Conservation (phyloP, 1,140 invertebrate genomes). For the Gonioctena quinquepunctata region DNA sequence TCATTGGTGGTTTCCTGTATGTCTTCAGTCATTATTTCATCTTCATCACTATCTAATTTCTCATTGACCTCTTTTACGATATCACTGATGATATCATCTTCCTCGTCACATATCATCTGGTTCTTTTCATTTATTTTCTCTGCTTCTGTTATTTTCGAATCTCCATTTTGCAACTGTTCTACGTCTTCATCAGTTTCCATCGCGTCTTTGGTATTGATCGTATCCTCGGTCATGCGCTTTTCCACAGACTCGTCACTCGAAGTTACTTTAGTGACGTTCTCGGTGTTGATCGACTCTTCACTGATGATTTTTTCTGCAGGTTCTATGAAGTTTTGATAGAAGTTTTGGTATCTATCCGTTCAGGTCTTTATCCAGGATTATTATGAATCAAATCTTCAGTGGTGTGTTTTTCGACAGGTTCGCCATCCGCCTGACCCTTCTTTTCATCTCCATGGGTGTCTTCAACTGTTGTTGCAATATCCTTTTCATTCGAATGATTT, state of each 20-base stretch:
- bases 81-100: background rate
- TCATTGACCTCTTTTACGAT: background rate
- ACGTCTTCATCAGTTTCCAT: background rate
- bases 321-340: too few species aligned
- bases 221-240: background rate
- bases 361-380: too few species aligned
- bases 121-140: background rate
- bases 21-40: background rate
- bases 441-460: too few species aligned
- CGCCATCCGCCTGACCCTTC: too few species aligned
- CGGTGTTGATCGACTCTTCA: too few species aligned
- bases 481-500: background rate
- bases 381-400: background rate
- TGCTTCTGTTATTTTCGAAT: background rate
- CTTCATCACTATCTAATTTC: background rate
- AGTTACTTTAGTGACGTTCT: too few species aligned
- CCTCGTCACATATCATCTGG: background rate
- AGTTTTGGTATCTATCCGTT: too few species aligned
- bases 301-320: too few species aligned
- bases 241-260: too few species aligned
- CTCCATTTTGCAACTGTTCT: background rate
- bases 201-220: background rate
- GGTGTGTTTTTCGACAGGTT: too few species aligned
- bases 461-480: too few species aligned
- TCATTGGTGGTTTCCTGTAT: background rate